Base-by-base conservation (phyloP, 2,797 vertebrate genomes). In the Epinephelus malabaricus region DNA sequence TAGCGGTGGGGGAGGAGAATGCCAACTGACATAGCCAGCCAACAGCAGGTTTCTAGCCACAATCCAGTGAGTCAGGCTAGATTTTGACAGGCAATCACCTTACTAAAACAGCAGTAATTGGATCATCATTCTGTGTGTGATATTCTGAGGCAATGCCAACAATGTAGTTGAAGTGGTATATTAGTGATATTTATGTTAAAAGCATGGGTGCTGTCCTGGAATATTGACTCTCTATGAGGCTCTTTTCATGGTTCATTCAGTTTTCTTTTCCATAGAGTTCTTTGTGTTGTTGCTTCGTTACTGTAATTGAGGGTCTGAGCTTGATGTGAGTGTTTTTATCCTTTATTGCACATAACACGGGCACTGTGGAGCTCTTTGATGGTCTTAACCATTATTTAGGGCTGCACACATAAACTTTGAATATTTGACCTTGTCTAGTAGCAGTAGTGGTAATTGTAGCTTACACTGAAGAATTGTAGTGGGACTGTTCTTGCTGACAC, bases 261-360 rank as follows among this genome's bases (percentile, higher is more conserved):
- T 66, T 67, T 72, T 58, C 13, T 75, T 50, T 53, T 45, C n/a
- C 10, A 19, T 23, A 43, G 50, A 67, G n/a, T 13, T 19, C 46
- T 56, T 64, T 65, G 12, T 43, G 50, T 7, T 50, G 49, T 12
- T 38, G 72, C 70, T 81, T 64, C 12, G 5, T 30, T 23, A 4
- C 34, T 64, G 18, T 61, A 53, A 60, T 63, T 50, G 70, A 17
- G 7, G 30, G 6, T 63, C 30, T 59, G 38, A 51, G 53, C 38
- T 68, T 66, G 14, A 43, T 66, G 19, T 19, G 2, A 67, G 12
- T 4, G 34, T 67, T 5, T 66, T 56, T 62, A 68, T 84, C 21
- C 18, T 65, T 78, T 46, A 15, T 18, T 46, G 23, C 68, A 38
- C 6, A 59, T 63, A 62, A 73, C 23, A 56, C 1, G 1, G 13